Base-by-base conservation (phyloP, 92 coral and sea anemone species). In the Palythoa grandiflora region DNA sequence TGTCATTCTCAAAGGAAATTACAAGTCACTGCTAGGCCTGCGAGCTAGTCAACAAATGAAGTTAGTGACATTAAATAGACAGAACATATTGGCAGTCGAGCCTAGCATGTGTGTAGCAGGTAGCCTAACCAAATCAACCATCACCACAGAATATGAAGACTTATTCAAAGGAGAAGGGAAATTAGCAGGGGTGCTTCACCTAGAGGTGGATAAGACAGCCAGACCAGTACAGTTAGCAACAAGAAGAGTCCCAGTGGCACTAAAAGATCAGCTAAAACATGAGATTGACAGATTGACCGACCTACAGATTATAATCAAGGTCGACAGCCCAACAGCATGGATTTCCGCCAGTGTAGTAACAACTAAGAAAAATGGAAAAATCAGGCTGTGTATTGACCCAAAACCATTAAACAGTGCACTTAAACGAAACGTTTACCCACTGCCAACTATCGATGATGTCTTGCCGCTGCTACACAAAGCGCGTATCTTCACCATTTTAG, bases 101-200 rank as follows among this genome's bases (percentile, higher is more conserved):
- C 50, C 38, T n/a, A 76, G 80, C 16, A 1, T 6, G 7, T 76
- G 80, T 19, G 50, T 9, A 47, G 17, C 65, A 51, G 80, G 65
- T 53, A 50, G 44, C 38, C 11, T 85, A 54, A 9, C 85, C 2
- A 60, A 71, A 78, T 84, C 66, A 44, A 54, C 54, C 50, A 38
- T 80, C 72, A 28, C 80, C 36, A 37, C 73, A 68, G 87, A 77
- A 15, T 90, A 65, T 53, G 17, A 73, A 11, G 90, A 87, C 75
- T 21, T 79, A 15, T 89, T 92, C 75, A 79, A 44, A 57, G 93
- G 88, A 1, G 92, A 91, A 84, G 94, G 87, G 44, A 85, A 35
- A 83, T 84, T 89, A 5, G 50, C 80, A 63, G 89, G 80, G 8
- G 38, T 12, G 28, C 28, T 28, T 28, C 28, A 28, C 28, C 28